Conservation (phyloP, 2,888 invertebrate genomes). For the Aricia artaxerxes region DNA sequence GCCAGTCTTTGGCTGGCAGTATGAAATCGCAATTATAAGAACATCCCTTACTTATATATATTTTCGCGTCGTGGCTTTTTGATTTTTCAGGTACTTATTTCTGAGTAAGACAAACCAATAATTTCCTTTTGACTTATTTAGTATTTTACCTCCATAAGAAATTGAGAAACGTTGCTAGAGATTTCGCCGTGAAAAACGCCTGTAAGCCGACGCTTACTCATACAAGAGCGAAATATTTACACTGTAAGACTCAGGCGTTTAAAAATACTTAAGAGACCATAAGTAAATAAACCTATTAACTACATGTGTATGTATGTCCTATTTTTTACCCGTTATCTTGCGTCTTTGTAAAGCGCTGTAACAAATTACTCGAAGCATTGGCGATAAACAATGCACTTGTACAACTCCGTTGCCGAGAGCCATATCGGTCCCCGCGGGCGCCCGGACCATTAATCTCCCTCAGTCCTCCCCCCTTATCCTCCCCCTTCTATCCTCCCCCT, state of each 20-base stretch:
- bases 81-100: too few relatives aligned
- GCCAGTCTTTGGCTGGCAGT: too few relatives aligned
- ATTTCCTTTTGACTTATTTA: not conserved
- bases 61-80: not conserved
- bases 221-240: too few relatives aligned
- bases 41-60: not conserved
- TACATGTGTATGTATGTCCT: not conserved
- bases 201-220: too few relatives aligned
- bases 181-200: too few relatives aligned
- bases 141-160: too few relatives aligned
- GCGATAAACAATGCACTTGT: conserved; percentile 54
- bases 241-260: not conserved
- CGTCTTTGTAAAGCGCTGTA: not conserved
- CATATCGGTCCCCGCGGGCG: conserved; percentile 67
- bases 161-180: too few relatives aligned
- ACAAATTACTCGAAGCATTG: conserved; percentile 4
- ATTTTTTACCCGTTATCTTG: not conserved
- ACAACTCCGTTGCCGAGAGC: conserved; percentile 57
- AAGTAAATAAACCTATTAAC: too few relatives aligned
- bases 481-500: conserved; percentile 36
- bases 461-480: conserved; percentile 43
- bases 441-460: conserved; percentile 64
- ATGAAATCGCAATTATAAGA: not conserved
- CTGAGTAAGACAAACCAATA: too few relatives aligned
- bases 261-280: not conserved